phyloP scores from a whole-genome alignment of 1,140 invertebrate species.

The Drosophila bipectinata region DNA sequence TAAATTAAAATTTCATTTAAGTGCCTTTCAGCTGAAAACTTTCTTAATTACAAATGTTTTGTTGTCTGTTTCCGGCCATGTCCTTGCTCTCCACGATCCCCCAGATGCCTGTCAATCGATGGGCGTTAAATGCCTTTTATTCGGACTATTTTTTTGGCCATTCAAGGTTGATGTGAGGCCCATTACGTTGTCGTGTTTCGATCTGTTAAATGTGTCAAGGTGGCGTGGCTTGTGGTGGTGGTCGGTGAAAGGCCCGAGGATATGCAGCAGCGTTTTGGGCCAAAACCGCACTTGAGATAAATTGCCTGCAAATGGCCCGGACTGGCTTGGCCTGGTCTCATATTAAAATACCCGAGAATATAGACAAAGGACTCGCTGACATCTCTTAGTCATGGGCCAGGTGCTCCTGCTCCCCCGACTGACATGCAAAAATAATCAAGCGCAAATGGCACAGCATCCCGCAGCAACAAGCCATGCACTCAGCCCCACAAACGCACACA shows the following conservation, averaged over 20 bases:
- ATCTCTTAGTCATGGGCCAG: slow-evolving; percentile 55
- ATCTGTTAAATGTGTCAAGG: slow-evolving; percentile 37
- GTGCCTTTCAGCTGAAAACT: slow-evolving; percentile 73
- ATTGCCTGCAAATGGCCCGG: slow-evolving; percentile 48
- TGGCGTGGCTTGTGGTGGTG: background rate
- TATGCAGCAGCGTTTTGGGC: slow-evolving; percentile 12
- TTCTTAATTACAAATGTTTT: slow-evolving; percentile 81
- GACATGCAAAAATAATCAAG: slow-evolving; percentile 68
- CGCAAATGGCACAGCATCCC: slow-evolving; percentile 60
- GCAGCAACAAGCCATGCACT: slow-evolving; percentile 67
- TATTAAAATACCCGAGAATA: slow-evolving; percentile 17
- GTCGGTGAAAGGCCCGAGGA: slow-evolving; percentile 5
- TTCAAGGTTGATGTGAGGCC: slow-evolving; percentile 29
- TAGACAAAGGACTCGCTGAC: slow-evolving; percentile 36
- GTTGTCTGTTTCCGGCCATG: slow-evolving; percentile 27
- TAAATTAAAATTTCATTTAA: slow-evolving; percentile 82
- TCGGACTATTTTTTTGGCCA: slow-evolving; percentile 2
- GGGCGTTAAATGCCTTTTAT: slow-evolving; percentile 24
- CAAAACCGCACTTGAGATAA: slow-evolving; percentile 30
- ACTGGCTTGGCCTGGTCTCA: slow-evolving; percentile 13
- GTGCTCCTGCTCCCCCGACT: slow-evolving; percentile 30
- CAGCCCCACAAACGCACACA: slow-evolving; percentile 18
- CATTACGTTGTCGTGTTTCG: slow-evolving; percentile 21
- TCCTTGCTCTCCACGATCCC: background rate
- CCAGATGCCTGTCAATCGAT: slow-evolving; percentile 32